Conservation (phyloP, 2,113 vertebrate genomes). For the human (Homo sapiens) region GRCh38 chr13:90974001-90974500, state of each 20-base stretch:
- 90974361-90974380: not conserved
- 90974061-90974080: not conserved
- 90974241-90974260: not conserved
- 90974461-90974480: not conserved
- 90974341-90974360: not conserved
- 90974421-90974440: slow-evolving; percentile 17
- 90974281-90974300: not conserved
- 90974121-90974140: not conserved
- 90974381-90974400: not conserved
- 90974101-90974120: not conserved
- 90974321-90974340: not conserved
- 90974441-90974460: not conserved
- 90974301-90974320: not conserved
- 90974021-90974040: not conserved
- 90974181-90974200: not conserved
- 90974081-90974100: not conserved
- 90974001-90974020: not conserved
- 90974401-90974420: not conserved
- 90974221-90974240: not conserved
- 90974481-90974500: not conserved
- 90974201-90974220: not conserved
- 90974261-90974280: not conserved
- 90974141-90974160: not conserved
- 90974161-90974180: not conserved
- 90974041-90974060: not conserved